Conservation (phyloP, 2,797 vertebrate genomes). For the Anisognathus igniventris region DNA sequence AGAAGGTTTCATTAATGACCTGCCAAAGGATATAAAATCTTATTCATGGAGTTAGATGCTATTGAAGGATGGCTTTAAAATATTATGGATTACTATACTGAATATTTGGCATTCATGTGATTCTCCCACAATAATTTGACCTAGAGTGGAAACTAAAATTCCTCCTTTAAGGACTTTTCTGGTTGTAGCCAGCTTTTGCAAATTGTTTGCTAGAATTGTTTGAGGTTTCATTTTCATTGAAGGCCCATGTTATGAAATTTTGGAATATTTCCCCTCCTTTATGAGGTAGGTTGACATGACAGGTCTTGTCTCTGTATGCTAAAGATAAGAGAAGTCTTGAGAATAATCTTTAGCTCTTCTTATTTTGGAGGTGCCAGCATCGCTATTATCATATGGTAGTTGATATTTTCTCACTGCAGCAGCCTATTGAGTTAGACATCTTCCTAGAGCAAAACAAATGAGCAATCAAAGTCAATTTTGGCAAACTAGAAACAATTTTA, state of each 20-base stretch:
- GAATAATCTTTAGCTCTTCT: neutral
- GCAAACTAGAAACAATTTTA: neutral
- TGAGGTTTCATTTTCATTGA: neutral
- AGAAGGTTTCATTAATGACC: neutral
- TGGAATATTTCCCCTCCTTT: neutral
- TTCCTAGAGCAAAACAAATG: neutral
- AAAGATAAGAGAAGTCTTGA: neutral
- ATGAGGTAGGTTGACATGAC: neutral
- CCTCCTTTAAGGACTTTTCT: neutral
- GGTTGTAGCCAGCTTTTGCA: neutral
- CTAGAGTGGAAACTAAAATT: neutral
- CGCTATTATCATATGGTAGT: neutral
- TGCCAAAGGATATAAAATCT: neutral
- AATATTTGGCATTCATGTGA: neutral
- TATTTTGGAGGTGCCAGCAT: neutral
- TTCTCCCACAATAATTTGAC: neutral
- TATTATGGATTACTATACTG: neutral
- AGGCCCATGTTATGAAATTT: neutral
- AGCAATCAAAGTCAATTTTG: neutral
- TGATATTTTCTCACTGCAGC: neutral
- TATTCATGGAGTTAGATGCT: neutral
- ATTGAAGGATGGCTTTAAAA: neutral
- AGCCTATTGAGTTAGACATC: neutral
- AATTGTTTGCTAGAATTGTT: neutral
- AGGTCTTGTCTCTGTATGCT: neutral